Evolutionary conservation across 2,113 vertebrate genomes (phyloP).

Genomic region (Apistogramma diplotaenia): DNA sequence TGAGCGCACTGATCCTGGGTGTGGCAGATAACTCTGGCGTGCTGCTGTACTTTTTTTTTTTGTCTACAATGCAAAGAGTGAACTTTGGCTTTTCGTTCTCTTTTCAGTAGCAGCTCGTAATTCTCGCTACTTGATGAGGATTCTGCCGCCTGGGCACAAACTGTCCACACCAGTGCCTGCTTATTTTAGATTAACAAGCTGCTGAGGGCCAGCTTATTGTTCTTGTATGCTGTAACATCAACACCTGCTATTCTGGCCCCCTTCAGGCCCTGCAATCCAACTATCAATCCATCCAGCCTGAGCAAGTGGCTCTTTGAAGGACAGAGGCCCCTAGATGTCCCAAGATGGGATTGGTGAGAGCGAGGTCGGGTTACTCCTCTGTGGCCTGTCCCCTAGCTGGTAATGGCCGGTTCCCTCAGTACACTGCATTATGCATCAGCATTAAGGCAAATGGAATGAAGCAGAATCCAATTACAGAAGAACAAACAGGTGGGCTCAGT

Average conservation of each 20-base stretch:
- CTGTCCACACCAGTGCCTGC: constrained; percentile 76
- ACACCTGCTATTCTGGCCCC: constrained; percentile 71
- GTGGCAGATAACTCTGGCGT: background rate
- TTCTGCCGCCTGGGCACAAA: constrained; percentile 74
- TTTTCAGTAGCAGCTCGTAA: background rate
- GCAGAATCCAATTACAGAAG: constrained; percentile 75
- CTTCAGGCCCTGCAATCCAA: constrained; percentile 48
- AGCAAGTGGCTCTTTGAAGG: constrained; percentile 63
- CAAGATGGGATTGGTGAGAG: constrained; percentile 15
- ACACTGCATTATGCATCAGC: constrained; percentile 73
- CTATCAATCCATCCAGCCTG: constrained; percentile 61
- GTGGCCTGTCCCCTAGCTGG: constrained; percentile 58
- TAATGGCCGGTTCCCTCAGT: constrained; percentile 64
- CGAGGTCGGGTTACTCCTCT: constrained; percentile 64
- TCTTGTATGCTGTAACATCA: constrained; percentile 57
- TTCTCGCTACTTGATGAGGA: constrained; percentile 21
- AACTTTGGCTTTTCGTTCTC: constrained; percentile 25
- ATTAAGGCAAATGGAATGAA: constrained; percentile 77
- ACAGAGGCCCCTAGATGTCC: constrained; percentile 55
- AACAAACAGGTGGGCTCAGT: constrained; percentile 77
- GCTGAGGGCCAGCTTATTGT: constrained; percentile 83
- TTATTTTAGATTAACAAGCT: constrained; percentile 89
- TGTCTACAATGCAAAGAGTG: background rate
- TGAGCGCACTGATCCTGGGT: background rate
- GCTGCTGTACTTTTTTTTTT: background rate